Percentiles rank a stretch among this genome's conserved stretches.
These are phyloP conservation scores for Caiman crocodilus DNA, from an alignment of 2,797 vertebrate species.

Conservation along the genomic window DNA sequence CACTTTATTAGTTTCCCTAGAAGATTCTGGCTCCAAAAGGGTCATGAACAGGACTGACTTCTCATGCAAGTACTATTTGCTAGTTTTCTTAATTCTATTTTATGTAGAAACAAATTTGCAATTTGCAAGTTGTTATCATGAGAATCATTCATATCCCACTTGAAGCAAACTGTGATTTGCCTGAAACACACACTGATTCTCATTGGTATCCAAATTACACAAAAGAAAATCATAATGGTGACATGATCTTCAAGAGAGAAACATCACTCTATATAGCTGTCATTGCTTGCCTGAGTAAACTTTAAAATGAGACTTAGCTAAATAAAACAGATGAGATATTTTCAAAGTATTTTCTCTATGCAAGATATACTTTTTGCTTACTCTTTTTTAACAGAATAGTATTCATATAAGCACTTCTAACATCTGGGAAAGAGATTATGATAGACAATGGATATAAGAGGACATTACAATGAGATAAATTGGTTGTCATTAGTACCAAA, in stretches of 20 bases:
- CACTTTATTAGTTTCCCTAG: slow-evolving; percentile 26
- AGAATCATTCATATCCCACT: not conserved
- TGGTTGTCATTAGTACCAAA: slow-evolving; percentile 5
- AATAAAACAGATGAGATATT: rapidly evolving
- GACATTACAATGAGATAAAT: not conserved
- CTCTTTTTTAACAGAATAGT: not conserved
- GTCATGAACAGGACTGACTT: not conserved
- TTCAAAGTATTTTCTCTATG: not conserved
- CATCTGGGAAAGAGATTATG: slow-evolving; percentile 16
- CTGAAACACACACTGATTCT: not conserved
- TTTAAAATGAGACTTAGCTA: not conserved
- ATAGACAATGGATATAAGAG: not conserved
- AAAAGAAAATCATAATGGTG: not conserved
- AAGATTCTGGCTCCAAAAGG: not conserved
- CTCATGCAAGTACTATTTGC: not conserved
- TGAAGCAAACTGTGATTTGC: not conserved
- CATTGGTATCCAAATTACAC: not conserved
- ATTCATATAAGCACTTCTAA: not conserved
- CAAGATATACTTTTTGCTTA: not conserved
- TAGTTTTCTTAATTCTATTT: slow-evolving; percentile 6
- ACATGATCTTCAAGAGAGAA: not conserved
- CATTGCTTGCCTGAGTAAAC: not conserved
- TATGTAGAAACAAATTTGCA: slow-evolving; percentile 14
- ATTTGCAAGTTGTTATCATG: slow-evolving; percentile 4
- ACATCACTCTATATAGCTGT: not conserved